Conservation (phyloP, 2,888 invertebrate genomes). For the Cecidostiba fungosa region DNA sequence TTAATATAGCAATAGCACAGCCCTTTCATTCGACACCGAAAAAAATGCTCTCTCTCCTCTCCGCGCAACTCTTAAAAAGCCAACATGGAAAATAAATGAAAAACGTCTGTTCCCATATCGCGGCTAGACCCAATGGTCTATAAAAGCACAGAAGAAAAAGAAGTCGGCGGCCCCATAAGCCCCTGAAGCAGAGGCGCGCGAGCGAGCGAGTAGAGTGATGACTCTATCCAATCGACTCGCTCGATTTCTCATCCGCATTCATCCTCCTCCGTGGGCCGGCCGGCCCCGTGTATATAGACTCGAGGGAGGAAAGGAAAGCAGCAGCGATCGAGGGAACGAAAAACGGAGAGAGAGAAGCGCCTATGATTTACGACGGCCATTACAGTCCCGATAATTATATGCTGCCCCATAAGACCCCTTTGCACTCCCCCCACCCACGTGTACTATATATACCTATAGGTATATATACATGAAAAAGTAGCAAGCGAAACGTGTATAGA, state of each 20-base stretch:
- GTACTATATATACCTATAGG: too few species aligned
- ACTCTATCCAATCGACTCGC: conserved; percentile 79
- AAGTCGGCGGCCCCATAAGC: conserved; percentile 7
- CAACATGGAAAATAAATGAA: conserved; percentile 58
- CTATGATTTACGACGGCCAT: conserved; percentile 80
- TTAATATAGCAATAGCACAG: conserved; percentile 2
- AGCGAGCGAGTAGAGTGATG: conserved; percentile 70
- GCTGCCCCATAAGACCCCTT: conserved; percentile 78
- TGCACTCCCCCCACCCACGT: conserved; percentile 66
- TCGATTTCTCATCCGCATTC: conserved; percentile 78
- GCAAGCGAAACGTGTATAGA: background rate
- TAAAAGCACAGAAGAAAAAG: background rate
- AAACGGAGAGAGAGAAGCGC: conserved; percentile 76
- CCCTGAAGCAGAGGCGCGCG: conserved; percentile 12
- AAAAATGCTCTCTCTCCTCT: background rate
- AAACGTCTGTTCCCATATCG: conserved; percentile 54
- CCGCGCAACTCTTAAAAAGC: background rate
- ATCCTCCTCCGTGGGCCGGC: conserved; percentile 75
- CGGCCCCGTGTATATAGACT: conserved; percentile 36
- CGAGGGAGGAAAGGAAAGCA: conserved; percentile 35
- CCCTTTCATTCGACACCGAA: conserved; percentile 10
- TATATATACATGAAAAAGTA: conserved; percentile 67
- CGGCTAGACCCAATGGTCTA: background rate
- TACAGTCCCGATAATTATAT: conserved; percentile 80
- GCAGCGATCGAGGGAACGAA: conserved; percentile 41